A percentile compares a stretch with the other conserved stretches of the same genome.
phyloP scores from a whole-genome alignment of 2,888 invertebrate species.

The Heliconius charithonia region DNA sequence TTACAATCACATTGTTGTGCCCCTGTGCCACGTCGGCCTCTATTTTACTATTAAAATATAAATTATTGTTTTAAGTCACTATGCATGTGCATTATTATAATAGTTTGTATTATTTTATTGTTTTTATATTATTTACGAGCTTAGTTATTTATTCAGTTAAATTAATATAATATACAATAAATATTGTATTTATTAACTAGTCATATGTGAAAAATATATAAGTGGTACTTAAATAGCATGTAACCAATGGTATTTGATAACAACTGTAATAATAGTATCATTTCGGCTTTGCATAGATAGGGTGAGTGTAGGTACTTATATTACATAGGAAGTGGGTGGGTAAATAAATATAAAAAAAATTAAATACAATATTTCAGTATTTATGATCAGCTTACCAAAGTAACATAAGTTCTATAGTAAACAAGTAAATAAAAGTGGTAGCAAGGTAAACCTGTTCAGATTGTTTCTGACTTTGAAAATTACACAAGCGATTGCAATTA shows the following conservation, averaged over 20 bases:
- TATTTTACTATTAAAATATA: background rate
- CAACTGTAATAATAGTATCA: background rate
- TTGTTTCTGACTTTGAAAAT: constrained; percentile 13
- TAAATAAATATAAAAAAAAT: no score
- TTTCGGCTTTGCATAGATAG: no score
- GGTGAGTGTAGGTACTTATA: no score
- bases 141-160: background rate
- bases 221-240: background rate
- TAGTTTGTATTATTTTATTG: background rate
- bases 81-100: background rate
- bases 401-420: background rate
- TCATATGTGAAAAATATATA: no score
- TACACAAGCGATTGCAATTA: constrained; percentile 1
- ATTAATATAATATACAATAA: no score
- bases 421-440: background rate
- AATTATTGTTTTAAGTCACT: background rate
- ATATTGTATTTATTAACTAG: no score
- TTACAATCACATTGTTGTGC: no score
- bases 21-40: no score
- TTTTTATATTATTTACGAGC: background rate
- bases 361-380: background rate
- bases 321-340: no score
- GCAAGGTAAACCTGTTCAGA: constrained; percentile 4
- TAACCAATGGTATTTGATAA: background rate
- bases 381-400: background rate